Base-by-base conservation (phyloP, 2,113 vertebrate species). In the Entelurus aequoreus region DNA sequence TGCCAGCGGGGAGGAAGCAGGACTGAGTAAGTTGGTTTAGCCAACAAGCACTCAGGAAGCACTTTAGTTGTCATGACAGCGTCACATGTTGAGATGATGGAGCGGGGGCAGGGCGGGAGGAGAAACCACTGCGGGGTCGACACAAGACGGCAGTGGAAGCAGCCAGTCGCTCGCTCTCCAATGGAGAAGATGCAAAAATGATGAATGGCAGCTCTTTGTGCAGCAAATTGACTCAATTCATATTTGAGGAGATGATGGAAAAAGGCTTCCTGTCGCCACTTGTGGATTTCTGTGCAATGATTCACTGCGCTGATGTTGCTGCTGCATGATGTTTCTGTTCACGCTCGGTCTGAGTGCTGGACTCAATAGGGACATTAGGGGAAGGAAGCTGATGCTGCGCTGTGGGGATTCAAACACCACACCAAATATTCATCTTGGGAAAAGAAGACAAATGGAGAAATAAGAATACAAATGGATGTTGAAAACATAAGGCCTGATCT, bases 1-100 rank as follows among this genome's bases (percentile, higher is more conserved):
- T n/a, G 53, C 56, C 55, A 55, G 76, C 54, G 44, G 62, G 62
- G 70, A 78, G 70, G 70, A 68, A 69, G 77, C 80, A 83, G 80
- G 79, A 81, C 71, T 74, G 79, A 68, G 80, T 78, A 78, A 76
- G 78, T 72, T 75, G 81, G 84, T 88, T 88, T 88, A 84, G 74
- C 85, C 82, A 86, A 83, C 86, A 89, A 86, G 72, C 75, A 79
- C 76, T 76, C 76, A 74, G 68, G 81, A 89, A 90, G 78, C 83
- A 84, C 79, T 89, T 86, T 84, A 84, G 75, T 75, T 84, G 73
- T 85, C 80, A 86, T 60, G 67, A 80, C 77, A 74, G 66, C 72
- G 66, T 69, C 48, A 68, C 66, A 64, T 40, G 63, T 77, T 69
- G 56, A 76, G 82, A 77, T 84, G 84, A 83, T 70, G 81, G 75